phyloP scores from a whole-genome alignment of 2,888 invertebrate species.

The Panopea generosa region DNA sequence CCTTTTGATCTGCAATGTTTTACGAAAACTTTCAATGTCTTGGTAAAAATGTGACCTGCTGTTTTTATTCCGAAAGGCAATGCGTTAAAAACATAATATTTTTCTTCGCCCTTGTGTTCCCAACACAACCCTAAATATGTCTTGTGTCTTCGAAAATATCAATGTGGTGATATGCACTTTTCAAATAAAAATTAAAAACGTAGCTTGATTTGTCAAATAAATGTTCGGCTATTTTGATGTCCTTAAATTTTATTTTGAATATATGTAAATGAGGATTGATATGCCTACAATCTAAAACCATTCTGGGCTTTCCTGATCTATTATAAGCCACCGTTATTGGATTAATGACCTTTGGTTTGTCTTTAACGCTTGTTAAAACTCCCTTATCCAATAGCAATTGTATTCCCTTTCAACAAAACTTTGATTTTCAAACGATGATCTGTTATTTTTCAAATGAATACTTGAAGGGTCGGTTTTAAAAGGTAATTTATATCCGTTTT shows the following conservation, averaged over 20 bases:
- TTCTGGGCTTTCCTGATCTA: constrained; percentile 13
- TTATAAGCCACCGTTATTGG: too few species aligned
- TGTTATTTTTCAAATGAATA: too few species aligned
- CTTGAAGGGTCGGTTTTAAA: too few species aligned
- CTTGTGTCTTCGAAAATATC: not conserved
- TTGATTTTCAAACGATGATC: too few species aligned
- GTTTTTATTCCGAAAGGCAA: constrained; percentile 40
- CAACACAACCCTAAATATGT: constrained; percentile 29
- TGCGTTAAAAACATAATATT: constrained; percentile 32
- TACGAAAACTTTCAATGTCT: constrained; percentile 12
- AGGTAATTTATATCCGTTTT: too few species aligned
- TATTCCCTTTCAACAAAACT: too few species aligned
- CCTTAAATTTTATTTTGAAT: constrained; percentile 41
- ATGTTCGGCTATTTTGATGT: constrained; percentile 22
- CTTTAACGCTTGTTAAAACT: too few species aligned
- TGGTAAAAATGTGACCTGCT: constrained; percentile 32
- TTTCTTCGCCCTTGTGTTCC: too few species aligned
- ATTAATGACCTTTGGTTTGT: too few species aligned
- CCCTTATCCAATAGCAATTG: too few species aligned
- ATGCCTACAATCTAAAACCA: too few species aligned
- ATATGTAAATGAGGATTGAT: too few species aligned
- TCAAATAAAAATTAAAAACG: constrained; percentile 25
- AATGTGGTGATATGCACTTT: constrained; percentile 23
- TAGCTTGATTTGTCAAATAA: constrained; percentile 22
- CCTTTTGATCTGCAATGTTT: constrained; percentile 25